phyloP scores from a whole-genome alignment of 2,888 invertebrate species.

The Cephus rjabovi region DNA sequence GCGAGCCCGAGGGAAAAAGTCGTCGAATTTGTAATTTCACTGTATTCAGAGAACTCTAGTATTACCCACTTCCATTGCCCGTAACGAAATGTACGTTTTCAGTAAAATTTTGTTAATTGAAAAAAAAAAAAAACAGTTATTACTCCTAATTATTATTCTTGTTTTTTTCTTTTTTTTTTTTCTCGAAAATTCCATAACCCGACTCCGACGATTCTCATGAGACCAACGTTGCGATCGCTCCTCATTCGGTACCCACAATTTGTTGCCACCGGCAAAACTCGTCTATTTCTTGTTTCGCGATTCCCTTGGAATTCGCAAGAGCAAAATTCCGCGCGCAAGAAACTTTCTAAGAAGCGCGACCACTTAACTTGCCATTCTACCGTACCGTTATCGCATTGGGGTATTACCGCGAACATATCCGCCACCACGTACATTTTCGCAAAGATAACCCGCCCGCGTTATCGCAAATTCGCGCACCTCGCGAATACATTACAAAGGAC shows the following conservation, averaged over 20 bases:
- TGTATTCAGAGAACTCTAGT: neutral
- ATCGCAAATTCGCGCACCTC: neutral
- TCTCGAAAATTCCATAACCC: neutral
- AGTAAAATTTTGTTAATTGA: neutral
- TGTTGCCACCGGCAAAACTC: neutral
- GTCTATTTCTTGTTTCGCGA: constrained; percentile 9
- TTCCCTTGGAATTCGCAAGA: constrained; percentile 16
- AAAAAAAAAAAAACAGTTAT: neutral
- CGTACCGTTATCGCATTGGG: constrained; percentile 7
- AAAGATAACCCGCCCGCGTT: neutral
- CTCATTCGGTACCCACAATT: neutral
- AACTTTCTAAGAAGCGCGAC: constrained; percentile 27
- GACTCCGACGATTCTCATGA: neutral
- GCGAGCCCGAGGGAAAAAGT: neutral
- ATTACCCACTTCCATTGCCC: neutral
- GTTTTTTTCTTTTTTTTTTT: no score
- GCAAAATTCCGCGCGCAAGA: constrained; percentile 23
- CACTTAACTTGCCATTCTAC: constrained; percentile 20
- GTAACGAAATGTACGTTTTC: neutral
- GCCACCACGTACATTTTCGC: neutral
- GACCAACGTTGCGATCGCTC: neutral
- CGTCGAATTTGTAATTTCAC: neutral
- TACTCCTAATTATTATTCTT: neutral
- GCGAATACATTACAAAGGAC: neutral
- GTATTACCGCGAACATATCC: neutral